A percentile compares a stretch with the other conserved stretches of the same genome.
Conservation (phyloP, 2,113 vertebrate species). For the Scopus umbretta region DNA sequence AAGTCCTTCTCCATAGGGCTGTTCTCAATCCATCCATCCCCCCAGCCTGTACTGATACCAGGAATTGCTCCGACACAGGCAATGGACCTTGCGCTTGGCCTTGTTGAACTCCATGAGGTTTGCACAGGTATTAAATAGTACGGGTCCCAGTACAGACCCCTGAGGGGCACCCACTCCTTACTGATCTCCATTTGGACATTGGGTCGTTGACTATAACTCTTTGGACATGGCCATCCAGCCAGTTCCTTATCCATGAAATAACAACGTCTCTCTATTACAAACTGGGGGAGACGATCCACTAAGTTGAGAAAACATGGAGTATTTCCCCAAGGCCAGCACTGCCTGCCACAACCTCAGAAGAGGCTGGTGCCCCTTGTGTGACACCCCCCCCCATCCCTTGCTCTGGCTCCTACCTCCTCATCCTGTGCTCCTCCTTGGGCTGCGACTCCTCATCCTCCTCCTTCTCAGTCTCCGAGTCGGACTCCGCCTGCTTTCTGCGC, state of each 20-base stretch:
- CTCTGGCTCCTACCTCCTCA: slow-evolving; percentile 74
- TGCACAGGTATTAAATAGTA: background rate
- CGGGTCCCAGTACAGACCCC: background rate
- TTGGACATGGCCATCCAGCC: background rate
- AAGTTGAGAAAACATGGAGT: accelerated
- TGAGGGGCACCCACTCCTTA: background rate
- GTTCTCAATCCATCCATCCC: background rate
- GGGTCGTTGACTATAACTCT: background rate
- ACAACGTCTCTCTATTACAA: background rate
- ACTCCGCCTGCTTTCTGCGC: slow-evolving; percentile 73
- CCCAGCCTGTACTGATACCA: accelerated
- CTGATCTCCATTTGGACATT: background rate
- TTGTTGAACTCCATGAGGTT: background rate
- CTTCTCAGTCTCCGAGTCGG: slow-evolving; percentile 74
- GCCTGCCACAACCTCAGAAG: background rate
- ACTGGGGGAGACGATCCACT: accelerated
- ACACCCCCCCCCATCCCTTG: no score
- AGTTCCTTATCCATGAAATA: background rate
- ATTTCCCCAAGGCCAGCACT: background rate
- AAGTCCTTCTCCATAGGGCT: background rate
- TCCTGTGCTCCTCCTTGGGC: slow-evolving; percentile 64
- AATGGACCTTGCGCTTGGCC: background rate
- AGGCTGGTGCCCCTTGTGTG: background rate
- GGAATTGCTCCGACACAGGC: background rate
- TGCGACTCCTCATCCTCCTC: slow-evolving; percentile 71